phyloP scores from a whole-genome alignment of 2,797 vertebrate genomes.

The Perodicticus potto region DNA sequence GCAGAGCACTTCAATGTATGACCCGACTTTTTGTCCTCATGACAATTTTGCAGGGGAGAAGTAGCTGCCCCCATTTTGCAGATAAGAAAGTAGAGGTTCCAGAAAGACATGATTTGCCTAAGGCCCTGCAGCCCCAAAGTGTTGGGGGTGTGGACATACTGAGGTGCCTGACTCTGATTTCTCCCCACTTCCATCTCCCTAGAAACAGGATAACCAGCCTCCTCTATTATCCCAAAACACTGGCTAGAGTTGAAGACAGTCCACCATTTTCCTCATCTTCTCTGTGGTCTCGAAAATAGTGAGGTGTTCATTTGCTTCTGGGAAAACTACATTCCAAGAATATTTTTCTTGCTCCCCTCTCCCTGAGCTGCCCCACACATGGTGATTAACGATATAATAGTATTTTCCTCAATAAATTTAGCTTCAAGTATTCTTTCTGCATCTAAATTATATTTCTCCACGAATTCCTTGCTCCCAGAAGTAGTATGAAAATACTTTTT shows the following conservation, averaged over 20 bases:
- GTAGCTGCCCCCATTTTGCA: not conserved
- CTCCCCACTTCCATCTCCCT: not conserved
- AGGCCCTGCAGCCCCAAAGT: fast-evolving
- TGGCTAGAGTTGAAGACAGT: not conserved
- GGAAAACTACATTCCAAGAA: not conserved
- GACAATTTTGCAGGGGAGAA: not conserved
- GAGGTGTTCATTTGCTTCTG: fast-evolving
- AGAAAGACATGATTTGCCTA: not conserved
- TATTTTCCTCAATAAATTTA: not conserved
- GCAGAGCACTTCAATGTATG: fast-evolving
- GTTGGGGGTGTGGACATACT: fast-evolving
- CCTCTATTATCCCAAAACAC: not conserved
- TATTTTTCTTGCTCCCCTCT: not conserved
- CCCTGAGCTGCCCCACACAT: not conserved
- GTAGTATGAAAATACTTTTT: not conserved
- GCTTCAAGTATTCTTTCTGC: not conserved
- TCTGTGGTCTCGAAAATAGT: not conserved
- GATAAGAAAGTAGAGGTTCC: not conserved
- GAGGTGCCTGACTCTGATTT: not conserved
- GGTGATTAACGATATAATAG: not conserved
- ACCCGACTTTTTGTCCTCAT: not conserved
- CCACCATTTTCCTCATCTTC: not conserved
- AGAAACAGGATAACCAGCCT: not conserved
- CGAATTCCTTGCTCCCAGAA: not conserved
- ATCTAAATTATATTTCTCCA: not conserved